phyloP scores from a whole-genome alignment of 2,797 vertebrate genomes.

The Clamator glandarius region DNA sequence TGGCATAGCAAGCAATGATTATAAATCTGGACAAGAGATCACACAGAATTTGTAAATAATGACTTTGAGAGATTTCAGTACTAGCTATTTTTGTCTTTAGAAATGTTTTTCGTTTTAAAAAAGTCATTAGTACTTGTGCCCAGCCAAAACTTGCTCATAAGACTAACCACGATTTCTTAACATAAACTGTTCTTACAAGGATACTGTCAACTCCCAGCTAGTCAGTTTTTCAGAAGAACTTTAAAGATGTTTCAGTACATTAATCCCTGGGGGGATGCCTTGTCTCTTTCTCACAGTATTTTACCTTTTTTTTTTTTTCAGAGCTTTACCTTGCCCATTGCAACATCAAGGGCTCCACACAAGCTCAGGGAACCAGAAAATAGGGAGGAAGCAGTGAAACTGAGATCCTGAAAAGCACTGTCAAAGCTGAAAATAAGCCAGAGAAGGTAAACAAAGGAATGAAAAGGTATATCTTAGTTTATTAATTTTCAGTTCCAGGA shows the following conservation, averaged over 20 bases:
- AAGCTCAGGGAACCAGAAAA: not conserved
- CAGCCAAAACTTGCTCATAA: constrained; percentile 35
- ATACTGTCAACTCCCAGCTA: not conserved
- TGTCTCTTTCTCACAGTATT: not conserved
- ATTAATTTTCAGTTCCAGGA: not conserved
- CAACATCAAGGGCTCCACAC: not conserved
- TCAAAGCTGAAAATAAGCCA: constrained; percentile 25
- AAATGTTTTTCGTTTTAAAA: constrained; percentile 46
- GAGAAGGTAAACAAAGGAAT: not conserved
- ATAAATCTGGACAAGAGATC: constrained; percentile 28
- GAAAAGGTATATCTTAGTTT: not conserved
- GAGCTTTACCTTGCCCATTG: not conserved
- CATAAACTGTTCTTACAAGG: constrained; percentile 34
- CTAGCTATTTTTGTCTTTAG: constrained; percentile 46
- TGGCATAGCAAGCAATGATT: not conserved
- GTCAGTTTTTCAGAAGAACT: not conserved
- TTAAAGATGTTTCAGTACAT: not conserved
- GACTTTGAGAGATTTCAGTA: constrained; percentile 37
- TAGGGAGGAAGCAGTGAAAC: not conserved
- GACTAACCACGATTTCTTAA: constrained; percentile 34
- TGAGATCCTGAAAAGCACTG: not conserved
- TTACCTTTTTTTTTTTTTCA: not conserved
- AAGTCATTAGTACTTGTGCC: constrained; percentile 37
- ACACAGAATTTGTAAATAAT: constrained; percentile 36
- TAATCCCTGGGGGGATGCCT: not conserved